Conservation (phyloP, 2,888 invertebrate genomes). For the Mactromeris polynyma region DNA sequence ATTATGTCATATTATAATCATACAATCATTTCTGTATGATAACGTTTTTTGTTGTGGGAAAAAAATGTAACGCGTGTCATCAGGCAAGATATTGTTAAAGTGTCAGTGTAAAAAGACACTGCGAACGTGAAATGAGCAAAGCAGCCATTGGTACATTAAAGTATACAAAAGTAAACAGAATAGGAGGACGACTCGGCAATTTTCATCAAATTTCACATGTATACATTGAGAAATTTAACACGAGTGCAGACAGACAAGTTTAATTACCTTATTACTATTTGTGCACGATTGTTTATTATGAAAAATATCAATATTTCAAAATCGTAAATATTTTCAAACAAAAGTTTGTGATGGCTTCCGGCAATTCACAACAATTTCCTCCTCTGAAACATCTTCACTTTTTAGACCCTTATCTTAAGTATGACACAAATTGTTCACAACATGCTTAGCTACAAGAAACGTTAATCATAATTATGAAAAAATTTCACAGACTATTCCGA, state of each 20-base stretch:
- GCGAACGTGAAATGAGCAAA: background rate
- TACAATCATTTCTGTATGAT: conserved; percentile 1
- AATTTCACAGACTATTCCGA: conserved; percentile 3
- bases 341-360: too few relatives aligned
- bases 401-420: background rate
- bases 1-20: conserved; percentile 24
- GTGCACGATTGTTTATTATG: too few relatives aligned
- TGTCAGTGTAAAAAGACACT: background rate
- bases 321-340: too few relatives aligned
- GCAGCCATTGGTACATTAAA: conserved; percentile 2
- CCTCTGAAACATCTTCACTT: background rate
- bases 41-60: conserved; percentile 6
- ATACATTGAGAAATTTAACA: background rate
- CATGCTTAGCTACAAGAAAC: background rate
- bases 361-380: background rate
- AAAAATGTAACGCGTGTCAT: conserved; percentile 8
- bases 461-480: conserved; percentile 18
- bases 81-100: conserved; percentile 15
- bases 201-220: background rate
- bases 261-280: too few relatives aligned
- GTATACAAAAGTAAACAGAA: background rate
- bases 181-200: background rate
- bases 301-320: too few relatives aligned
- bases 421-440: conserved; percentile 12
- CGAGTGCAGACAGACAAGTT: background rate